Percentiles rank a stretch among this genome's conserved stretches.
These are phyloP conservation scores for Drosophila rhopaloa DNA, from an alignment of 1,140 invertebrate genomes.

Conservation along the genomic window DNA sequence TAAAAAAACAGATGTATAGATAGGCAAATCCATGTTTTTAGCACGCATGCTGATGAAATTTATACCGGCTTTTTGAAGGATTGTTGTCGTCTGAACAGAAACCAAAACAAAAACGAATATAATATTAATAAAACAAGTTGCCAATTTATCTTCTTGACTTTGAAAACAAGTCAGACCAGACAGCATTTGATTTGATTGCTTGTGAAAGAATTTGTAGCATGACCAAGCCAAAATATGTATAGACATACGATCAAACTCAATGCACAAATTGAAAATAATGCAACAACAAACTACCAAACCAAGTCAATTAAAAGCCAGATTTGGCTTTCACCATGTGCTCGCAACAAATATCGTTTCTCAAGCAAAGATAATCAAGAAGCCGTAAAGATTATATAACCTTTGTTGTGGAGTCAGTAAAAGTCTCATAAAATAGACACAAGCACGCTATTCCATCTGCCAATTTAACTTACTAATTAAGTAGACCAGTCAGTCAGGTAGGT, in stretches of 20 bases:
- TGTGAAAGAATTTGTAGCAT: slow-evolving; percentile 43
- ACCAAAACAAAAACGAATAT: slow-evolving; percentile 27
- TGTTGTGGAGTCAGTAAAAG: slow-evolving; percentile 29
- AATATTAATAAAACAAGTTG: slow-evolving; percentile 64
- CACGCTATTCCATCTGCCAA: slow-evolving; percentile 21
- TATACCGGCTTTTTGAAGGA: slow-evolving; percentile 47
- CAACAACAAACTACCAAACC: neutral
- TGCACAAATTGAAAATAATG: slow-evolving; percentile 7
- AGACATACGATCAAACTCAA: slow-evolving; percentile 11
- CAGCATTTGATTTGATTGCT: slow-evolving; percentile 52
- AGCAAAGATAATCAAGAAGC: slow-evolving; percentile 5
- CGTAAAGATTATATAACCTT: slow-evolving; percentile 38
- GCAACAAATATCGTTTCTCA: slow-evolving; percentile 5
- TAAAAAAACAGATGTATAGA: slow-evolving; percentile 37
- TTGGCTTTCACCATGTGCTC: slow-evolving; percentile 14
- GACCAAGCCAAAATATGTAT: slow-evolving; percentile 12
- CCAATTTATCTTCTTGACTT: slow-evolving; percentile 58
- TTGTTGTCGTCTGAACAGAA: slow-evolving; percentile 32
- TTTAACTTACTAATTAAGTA: slow-evolving; percentile 59
- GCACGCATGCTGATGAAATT: slow-evolving; percentile 9
- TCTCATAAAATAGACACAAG: slow-evolving; percentile 45
- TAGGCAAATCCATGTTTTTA: slow-evolving; percentile 8
- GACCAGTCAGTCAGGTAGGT: slow-evolving; percentile 45
- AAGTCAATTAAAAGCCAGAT: slow-evolving; percentile 12
- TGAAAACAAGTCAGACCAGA: slow-evolving; percentile 59